These are phyloP conservation scores for Tachycineta bicolor DNA, from an alignment of 2,113 vertebrate genomes.

Conservation along the genomic window DNA sequence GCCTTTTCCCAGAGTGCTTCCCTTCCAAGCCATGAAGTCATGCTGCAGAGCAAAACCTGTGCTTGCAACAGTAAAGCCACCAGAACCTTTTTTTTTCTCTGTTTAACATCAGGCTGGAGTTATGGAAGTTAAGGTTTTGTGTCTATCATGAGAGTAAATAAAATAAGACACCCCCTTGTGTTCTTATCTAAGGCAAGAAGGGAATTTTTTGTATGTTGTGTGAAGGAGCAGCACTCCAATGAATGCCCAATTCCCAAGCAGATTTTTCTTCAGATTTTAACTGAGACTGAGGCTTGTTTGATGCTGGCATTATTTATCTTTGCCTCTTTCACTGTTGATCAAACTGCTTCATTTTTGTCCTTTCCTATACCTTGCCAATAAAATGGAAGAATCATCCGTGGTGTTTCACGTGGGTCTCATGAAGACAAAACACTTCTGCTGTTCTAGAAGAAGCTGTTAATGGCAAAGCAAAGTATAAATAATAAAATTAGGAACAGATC, in stretches of 20 bases:
- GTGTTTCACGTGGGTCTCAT: not conserved
- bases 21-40: conserved; percentile 17
- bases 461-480: not conserved
- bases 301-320: not conserved
- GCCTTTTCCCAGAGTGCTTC: not conserved
- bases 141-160: not conserved
- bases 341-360: not conserved
- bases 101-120: not conserved
- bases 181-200: not conserved
- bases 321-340: not conserved
- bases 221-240: not conserved
- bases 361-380: not conserved
- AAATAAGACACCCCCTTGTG: not conserved
- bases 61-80: not conserved
- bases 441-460: not conserved
- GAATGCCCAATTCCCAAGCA: not conserved
- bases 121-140: not conserved
- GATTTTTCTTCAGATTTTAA: not conserved
- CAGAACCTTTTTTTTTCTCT: not conserved
- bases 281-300: not conserved
- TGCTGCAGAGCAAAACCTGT: not conserved
- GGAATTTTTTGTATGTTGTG: not conserved
- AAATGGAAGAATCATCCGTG: not conserved
- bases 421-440: not conserved
- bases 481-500: not conserved